phyloP scores from a whole-genome alignment of 1,140 invertebrate species.

The Tetramorium alpestre region DNA sequence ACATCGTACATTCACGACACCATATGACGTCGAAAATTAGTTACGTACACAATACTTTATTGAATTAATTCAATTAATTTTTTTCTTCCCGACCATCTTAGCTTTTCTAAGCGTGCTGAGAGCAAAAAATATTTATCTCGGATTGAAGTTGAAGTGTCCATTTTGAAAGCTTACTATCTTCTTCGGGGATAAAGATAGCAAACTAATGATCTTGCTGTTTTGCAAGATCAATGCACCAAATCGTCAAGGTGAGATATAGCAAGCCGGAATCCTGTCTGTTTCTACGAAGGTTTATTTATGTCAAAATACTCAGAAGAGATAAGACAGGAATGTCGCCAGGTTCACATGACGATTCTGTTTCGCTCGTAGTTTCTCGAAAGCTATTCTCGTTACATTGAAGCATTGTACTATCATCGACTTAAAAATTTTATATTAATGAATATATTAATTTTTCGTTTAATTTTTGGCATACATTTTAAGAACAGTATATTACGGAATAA shows the following conservation, averaged over 20 bases:
- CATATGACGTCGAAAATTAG: not conserved
- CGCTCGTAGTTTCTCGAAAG: conserved; percentile 33
- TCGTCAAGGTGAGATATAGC: conserved; percentile 39
- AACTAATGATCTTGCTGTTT: conserved; percentile 18
- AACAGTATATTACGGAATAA: not conserved
- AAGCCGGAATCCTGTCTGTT: conserved; percentile 50
- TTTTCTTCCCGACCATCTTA: not conserved
- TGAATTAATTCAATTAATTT: not conserved
- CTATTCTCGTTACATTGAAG: conserved; percentile 51
- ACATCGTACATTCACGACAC: not conserved
- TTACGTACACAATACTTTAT: not conserved
- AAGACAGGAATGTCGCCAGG: conserved; percentile 60
- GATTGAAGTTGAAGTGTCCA: not conserved
- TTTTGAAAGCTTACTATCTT: not conserved
- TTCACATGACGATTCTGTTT: conserved; percentile 45
- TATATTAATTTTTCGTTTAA: not conserved
- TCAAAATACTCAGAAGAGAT: conserved; percentile 69
- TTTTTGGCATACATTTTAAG: not conserved
- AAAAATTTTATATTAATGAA: not conserved
- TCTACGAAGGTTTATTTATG: conserved; percentile 70
- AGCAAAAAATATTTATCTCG: not conserved
- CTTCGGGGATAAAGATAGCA: not conserved
- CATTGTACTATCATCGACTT: not conserved
- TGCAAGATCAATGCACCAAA: not conserved
- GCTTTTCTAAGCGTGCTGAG: not conserved